Percentiles rank a stretch among this genome's conserved stretches.
Evolutionary conservation across 2,113 vertebrate species (phyloP).

Genomic region (Varanus komodoensis): DNA sequence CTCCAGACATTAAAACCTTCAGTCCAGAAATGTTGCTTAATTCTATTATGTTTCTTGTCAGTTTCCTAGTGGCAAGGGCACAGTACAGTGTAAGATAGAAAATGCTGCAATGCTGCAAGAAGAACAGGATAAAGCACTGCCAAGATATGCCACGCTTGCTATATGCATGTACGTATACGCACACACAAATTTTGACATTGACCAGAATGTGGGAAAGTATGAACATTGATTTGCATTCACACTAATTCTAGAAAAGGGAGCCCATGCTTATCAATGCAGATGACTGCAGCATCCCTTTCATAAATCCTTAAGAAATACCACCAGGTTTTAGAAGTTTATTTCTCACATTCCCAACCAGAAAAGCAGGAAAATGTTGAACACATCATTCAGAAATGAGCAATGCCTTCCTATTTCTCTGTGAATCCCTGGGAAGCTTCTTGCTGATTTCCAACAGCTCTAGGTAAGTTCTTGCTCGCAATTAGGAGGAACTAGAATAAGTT

Average conservation of each 20-base stretch:
- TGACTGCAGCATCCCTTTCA: background rate
- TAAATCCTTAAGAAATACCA: background rate
- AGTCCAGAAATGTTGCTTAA: background rate
- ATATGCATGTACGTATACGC: background rate
- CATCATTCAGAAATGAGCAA: background rate
- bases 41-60: background rate
- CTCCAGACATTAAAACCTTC: background rate
- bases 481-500: background rate
- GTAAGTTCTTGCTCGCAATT: background rate
- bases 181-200: slow-evolving; percentile 8
- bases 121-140: background rate
- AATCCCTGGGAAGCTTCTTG: background rate
- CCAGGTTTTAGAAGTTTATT: background rate
- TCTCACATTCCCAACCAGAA: background rate
- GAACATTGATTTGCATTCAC: background rate
- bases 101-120: slow-evolving; percentile 52
- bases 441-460: background rate
- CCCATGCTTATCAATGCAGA: background rate
- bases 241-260: background rate
- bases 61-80: background rate
- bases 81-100: background rate
- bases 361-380: background rate
- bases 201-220: background rate
- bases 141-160: background rate
- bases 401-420: background rate